Conservation (phyloP, 2,113 vertebrate species). For the Xenopus laevis region DNA sequence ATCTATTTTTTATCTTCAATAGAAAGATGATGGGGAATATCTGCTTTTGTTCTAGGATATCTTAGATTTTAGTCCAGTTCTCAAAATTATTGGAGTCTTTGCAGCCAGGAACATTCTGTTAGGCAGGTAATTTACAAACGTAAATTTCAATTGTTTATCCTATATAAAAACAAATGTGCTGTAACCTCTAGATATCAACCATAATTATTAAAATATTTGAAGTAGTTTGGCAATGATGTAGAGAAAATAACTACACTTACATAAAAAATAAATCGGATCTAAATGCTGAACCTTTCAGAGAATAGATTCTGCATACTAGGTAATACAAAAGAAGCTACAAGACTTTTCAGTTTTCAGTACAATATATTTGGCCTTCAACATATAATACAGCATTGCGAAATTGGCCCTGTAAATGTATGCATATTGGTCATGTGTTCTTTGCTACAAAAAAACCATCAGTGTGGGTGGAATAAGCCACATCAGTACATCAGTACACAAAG, state of each 20-base stretch:
- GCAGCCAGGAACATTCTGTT: not conserved
- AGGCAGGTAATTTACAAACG: not conserved
- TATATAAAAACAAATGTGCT: constrained; percentile 24
- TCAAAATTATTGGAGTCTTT: constrained; percentile 9
- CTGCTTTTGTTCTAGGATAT: constrained; percentile 18
- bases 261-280: constrained; percentile 41
- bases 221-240: constrained; percentile 24
- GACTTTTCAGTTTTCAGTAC: constrained; percentile 7
- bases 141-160: constrained; percentile 34
- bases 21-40: not conserved
- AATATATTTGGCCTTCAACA: constrained; percentile 17
- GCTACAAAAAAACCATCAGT: not conserved
- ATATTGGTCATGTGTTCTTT: not conserved
- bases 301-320: constrained; percentile 11
- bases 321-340: constrained; percentile 12
- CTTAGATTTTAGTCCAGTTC: constrained; percentile 7
- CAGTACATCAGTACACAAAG: too few species aligned
- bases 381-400: constrained; percentile 13
- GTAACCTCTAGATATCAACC: constrained; percentile 30
- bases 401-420: not conserved
- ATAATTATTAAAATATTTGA: constrained; percentile 34
- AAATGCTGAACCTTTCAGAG: constrained; percentile 30
- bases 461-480: not conserved
- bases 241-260: constrained; percentile 35
- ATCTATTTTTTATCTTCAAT: not conserved